Evolutionary conservation across 1,140 invertebrate genomes (phyloP).

Genomic region (Pinna nobilis): DNA sequence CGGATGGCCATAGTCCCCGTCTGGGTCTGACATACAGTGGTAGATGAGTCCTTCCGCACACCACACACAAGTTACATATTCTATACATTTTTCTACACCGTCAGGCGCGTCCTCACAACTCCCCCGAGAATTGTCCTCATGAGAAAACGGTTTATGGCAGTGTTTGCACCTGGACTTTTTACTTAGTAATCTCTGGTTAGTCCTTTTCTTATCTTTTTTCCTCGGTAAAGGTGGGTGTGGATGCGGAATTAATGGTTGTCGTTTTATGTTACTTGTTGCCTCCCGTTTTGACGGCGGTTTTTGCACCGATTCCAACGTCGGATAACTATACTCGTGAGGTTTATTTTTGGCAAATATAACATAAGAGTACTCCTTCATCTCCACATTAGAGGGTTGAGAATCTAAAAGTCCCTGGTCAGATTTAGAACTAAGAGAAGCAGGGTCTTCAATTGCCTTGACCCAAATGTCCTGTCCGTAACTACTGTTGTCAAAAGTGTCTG

Average conservation of each 20-base stretch:
- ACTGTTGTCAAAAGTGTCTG: conserved; percentile 64
- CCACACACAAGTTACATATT: conserved; percentile 87
- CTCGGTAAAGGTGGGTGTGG: conserved; percentile 63
- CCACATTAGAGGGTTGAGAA: conserved; percentile 46
- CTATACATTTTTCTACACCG: conserved; percentile 85
- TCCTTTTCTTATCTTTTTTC: conserved; percentile 55
- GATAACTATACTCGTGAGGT: conserved; percentile 70
- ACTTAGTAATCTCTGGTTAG: conserved; percentile 33
- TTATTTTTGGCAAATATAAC: conserved; percentile 83
- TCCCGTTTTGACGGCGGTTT: conserved; percentile 64
- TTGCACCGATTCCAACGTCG: conserved; percentile 65
- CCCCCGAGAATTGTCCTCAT: conserved; percentile 87
- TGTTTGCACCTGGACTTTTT: conserved; percentile 72
- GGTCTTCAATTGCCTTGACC: conserved; percentile 67
- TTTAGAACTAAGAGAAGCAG: conserved; percentile 59
- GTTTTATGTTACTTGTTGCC: conserved; percentile 53
- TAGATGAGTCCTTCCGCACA: conserved; percentile 90
- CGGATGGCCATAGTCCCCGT: conserved; percentile 77
- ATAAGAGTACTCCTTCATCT: conserved; percentile 81
- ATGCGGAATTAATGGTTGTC: conserved; percentile 41
- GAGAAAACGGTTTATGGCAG: conserved; percentile 77
- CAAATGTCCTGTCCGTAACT: conserved; percentile 64
- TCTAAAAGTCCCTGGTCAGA: conserved; percentile 64
- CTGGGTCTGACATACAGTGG: conserved; percentile 90
- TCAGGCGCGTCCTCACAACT: conserved; percentile 93